Conservation (phyloP, 2,797 vertebrate genomes). For the Meda fulgida region DNA sequence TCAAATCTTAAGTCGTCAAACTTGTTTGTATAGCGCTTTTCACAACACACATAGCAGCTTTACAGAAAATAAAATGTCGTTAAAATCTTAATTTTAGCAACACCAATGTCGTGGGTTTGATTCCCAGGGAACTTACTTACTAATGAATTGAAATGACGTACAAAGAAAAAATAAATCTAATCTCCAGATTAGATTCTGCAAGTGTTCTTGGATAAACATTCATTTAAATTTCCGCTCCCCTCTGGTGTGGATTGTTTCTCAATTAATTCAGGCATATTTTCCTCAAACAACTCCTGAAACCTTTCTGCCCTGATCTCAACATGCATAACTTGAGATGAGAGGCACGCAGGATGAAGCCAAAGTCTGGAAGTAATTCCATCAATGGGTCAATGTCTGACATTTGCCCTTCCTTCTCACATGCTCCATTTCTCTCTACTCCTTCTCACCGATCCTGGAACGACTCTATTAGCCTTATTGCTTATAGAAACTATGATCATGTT, state of each 20-base stretch:
- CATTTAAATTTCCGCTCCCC: slow-evolving; percentile 31
- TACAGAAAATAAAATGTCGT: neutral
- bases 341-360: slow-evolving; percentile 22
- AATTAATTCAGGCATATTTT: slow-evolving; percentile 13
- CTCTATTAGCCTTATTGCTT: slow-evolving; percentile 4
- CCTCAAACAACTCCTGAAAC: slow-evolving; percentile 1
- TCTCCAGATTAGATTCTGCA: neutral
- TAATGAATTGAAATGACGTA: neutral
- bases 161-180: neutral
- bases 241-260: neutral
- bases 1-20: neutral
- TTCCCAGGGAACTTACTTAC: neutral
- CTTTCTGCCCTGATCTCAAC: slow-evolving; percentile 20
- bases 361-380: slow-evolving; percentile 71
- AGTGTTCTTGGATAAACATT: neutral
- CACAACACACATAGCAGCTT: neutral
- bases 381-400: slow-evolving; percentile 55
- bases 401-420: slow-evolving; percentile 48
- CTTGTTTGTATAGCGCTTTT: neutral
- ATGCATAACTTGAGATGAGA: slow-evolving; percentile 42
- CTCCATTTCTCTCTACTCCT: slow-evolving; percentile 3
- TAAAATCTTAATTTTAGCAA: neutral
- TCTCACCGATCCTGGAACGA: slow-evolving; percentile 27
- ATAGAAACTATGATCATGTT: slow-evolving; percentile 5
- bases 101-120: neutral